phyloP scores from a whole-genome alignment of 2,797 vertebrate species.

The Periophthalmus magnuspinnatus region DNA sequence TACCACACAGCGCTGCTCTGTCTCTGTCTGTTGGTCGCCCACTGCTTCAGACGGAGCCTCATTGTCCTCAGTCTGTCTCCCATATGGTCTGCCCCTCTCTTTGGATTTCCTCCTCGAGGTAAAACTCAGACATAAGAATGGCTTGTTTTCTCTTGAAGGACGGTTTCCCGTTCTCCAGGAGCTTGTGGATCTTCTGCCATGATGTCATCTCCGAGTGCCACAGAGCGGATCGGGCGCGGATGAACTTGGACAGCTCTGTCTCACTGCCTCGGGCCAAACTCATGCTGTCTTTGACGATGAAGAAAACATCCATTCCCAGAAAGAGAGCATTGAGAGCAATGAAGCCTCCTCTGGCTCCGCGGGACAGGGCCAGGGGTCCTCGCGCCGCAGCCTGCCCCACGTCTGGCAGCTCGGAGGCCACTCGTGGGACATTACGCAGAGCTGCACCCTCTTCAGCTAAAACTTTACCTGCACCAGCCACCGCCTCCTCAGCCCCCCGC shows the following conservation, averaged over 20 bases:
- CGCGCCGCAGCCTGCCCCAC: conserved; percentile 63
- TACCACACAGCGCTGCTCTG: no score
- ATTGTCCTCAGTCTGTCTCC: no score
- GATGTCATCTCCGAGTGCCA: conserved; percentile 67
- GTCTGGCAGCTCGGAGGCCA: conserved; percentile 67
- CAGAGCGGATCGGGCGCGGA: conserved; percentile 66
- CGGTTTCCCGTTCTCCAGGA: conserved; percentile 41
- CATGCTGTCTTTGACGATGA: conserved; percentile 73
- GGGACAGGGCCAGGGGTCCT: conserved; percentile 46
- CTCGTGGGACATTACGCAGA: conserved; percentile 31
- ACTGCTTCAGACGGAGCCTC: no score
- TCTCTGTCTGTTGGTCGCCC: no score
- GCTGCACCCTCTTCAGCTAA: conserved; percentile 40
- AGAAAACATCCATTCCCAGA: conserved; percentile 68
- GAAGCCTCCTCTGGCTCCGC: conserved; percentile 54
- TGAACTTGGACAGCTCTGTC: conserved; percentile 56
- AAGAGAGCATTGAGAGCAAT: conserved; percentile 67
- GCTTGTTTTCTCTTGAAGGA: conserved; percentile 23
- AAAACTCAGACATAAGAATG: conserved; percentile 56
- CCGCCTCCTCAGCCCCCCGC: conserved; percentile 39
- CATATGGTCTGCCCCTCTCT: no score
- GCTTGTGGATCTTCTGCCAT: conserved; percentile 60
- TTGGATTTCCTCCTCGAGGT: no score
- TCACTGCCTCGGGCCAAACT: conserved; percentile 67
- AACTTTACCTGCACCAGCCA: conserved; percentile 23